phyloP scores from a whole-genome alignment of 2,113 vertebrate genomes.

The Euleptes europaea region DNA sequence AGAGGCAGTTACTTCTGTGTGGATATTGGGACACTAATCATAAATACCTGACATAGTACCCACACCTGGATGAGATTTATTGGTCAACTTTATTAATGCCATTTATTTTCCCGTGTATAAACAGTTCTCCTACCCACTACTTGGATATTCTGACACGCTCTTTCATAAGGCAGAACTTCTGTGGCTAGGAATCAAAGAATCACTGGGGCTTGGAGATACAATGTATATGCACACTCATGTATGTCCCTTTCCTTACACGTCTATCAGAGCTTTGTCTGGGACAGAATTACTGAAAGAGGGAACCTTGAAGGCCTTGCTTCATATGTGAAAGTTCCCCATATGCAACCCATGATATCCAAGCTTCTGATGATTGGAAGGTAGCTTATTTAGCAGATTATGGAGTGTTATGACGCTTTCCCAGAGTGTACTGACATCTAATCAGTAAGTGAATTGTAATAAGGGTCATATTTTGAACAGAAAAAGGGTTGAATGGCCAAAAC shows the following conservation, averaged over 20 bases:
- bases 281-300: not conserved
- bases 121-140: not conserved
- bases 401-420: not conserved
- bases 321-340: not conserved
- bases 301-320: not conserved
- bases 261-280: no score
- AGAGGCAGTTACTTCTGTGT: constrained; percentile 3
- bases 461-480: not conserved
- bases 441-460: not conserved
- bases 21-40: not conserved
- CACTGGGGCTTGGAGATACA: no score
- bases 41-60: not conserved
- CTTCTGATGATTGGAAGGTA: not conserved
- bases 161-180: not conserved
- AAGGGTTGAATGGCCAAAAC: not conserved
- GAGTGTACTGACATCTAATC: not conserved
- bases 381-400: not conserved
- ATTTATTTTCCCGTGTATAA: not conserved
- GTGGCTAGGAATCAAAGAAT: not conserved
- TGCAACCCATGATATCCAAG: not conserved
- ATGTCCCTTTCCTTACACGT: not conserved
- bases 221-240: not conserved
- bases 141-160: not conserved
- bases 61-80: not conserved
- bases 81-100: not conserved